Base-by-base conservation (phyloP, 2,113 vertebrate species). In the Choloepus hoffmanni region DNA sequence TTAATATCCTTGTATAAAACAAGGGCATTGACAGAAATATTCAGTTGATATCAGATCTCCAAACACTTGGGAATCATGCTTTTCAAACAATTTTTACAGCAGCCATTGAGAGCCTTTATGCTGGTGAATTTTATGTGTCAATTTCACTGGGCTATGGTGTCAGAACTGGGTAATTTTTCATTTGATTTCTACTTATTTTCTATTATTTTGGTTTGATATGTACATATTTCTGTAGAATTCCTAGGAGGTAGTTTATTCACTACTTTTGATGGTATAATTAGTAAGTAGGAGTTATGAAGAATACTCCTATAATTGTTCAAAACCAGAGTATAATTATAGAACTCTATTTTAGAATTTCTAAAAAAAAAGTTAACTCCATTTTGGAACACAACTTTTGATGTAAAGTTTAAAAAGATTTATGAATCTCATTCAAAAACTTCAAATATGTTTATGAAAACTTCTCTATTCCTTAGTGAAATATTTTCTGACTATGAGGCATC, bases 361-460 rank as follows among this genome's bases (percentile, higher is more conserved):
- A 90, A 53, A 36, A 67, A 72, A 85, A 79, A 43, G 26, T 23
- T 40, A 74, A 70, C 53, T 88, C 89, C 9, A 58, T 65, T 94
- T 74, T 72, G 50, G 19, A 94, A 79, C 21, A 50, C 11, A 92
- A n/a, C 23, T 92, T 92, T 86, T 92, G 45, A 50, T 90, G 26
- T 86, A 36, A 21, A 24, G 4, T 70, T 85, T 87, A 21, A 68
- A 73, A 45, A 81, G 43, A 70, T 65, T 60, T 67, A 28, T 43
- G 10, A 50, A 82, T 40, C 3, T 19, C 21, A 83, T 81, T 96
- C 3, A 73, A 81, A 92, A 55, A 5, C 74, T 73, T 82, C 40
- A 73, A 82, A 55, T 33, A 90, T 40, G 11, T 43, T 7, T 40
- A 13, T 60, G 28, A 83, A 70, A 85, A 74, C 15, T 28, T 90